Evolutionary conservation across 2,113 vertebrate genomes (phyloP).

Genomic region (Vicugna pacos): DNA sequence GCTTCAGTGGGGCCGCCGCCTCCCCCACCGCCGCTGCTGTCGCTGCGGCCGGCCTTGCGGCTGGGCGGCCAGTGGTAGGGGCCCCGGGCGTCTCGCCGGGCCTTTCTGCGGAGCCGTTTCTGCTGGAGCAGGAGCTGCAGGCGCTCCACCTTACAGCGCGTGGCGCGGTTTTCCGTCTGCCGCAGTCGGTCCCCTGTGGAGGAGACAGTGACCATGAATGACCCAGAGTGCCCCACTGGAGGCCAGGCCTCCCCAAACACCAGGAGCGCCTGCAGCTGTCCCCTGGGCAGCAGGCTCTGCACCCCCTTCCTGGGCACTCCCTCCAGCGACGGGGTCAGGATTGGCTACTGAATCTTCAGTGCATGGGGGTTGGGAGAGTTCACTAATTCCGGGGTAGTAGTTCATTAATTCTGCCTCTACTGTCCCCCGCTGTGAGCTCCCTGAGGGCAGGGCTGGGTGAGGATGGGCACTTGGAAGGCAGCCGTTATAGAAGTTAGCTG

Average conservation of each 20-base stretch:
- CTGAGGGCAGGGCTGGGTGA: not conserved
- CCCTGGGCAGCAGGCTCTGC: not conserved
- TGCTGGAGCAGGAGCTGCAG: conserved; percentile 98
- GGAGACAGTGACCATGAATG: not conserved
- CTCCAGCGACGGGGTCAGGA: not conserved
- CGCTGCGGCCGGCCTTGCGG: conserved; percentile 94
- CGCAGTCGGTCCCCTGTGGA: conserved; percentile 94
- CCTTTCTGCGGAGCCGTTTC: conserved; percentile 96
- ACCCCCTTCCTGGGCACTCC: not conserved
- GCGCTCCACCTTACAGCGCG: conserved; percentile 97
- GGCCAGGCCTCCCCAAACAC: accelerated
- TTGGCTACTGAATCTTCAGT: too few relatives aligned
- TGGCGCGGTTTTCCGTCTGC: conserved; percentile 98
- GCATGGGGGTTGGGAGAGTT: too few relatives aligned
- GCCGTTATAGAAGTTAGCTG: not conserved
- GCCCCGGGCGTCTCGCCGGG: conserved; percentile 92
- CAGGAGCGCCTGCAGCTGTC: not conserved
- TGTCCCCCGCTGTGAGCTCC: not conserved
- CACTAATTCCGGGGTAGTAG: too few relatives aligned
- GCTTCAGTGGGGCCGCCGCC: conserved; percentile 94
- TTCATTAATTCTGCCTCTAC: not conserved
- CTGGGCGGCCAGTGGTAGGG: conserved; percentile 97
- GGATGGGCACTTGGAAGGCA: not conserved
- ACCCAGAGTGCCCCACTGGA: not conserved
- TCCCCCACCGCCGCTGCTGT: conserved; percentile 94